Base-by-base conservation (phyloP, 35 echinoderm and acorn worm species). In the Heliocidaris tuberculata region DNA sequence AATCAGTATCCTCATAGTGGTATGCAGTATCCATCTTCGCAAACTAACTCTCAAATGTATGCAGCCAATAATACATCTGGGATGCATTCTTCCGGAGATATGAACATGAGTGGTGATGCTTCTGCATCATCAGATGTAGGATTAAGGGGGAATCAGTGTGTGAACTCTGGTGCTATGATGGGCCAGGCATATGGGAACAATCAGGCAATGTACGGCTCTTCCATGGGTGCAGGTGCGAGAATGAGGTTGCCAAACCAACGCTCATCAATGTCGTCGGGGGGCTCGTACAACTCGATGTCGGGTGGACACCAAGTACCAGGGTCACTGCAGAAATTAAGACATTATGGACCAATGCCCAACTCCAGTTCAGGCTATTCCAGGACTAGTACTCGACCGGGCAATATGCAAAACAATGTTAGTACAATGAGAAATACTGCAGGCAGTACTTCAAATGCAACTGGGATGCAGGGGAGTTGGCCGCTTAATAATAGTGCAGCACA, bases 271-370 rank as follows among this genome's bases (percentile, higher is more conserved):
- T 89, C 87, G 9, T 9, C 19, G 16, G 87, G 87, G 5, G 87
- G 31, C 11, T 13, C 31, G 87, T 93, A 48, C 91, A 93, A 93
- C 49, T 48, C 94, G 21, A 90, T 71, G 54, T 60, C 90, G 49
- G 78, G 94, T 31, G 86, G 90, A 59, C 60, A 88, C 31, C 88
- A 92, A 27, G 47, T 92, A 48, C 93, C 31, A 90, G 86, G 95
- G 31, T 94, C 95, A 16, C 48, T 52, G 30, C 95, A 96, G 31
- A 94, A 90, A 78, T 54, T 96, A 15, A 96, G 95, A 96, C 95
- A 96, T 50, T 96, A 48, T 94, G 95, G 95, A 61, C 95, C 95
- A 85, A 96, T 96, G 95, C 95, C 95, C 13, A 96, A 94, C 59
- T 89, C 86, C 48, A 50, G 85, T 89, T 48, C 92, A 88, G 93